These are phyloP conservation scores for Philonicus albiceps DNA, from an alignment of 2,888 invertebrate species.

Conservation along the genomic window DNA sequence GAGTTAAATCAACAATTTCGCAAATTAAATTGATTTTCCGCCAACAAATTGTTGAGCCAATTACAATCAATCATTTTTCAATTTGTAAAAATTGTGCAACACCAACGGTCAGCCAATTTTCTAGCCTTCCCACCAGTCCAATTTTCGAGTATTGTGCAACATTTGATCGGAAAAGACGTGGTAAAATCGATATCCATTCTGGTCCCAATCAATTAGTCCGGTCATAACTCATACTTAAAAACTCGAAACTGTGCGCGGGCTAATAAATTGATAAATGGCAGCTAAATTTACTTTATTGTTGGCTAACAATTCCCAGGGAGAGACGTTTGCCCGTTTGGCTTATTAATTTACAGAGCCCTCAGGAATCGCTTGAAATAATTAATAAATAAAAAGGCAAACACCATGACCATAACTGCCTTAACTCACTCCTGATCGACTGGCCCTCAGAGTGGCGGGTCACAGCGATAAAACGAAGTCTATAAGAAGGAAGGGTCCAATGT, in stretches of 20 bases:
- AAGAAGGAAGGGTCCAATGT: background rate
- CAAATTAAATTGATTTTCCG: background rate
- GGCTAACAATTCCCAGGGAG: background rate
- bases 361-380: conserved; percentile 19
- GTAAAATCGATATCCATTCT: conserved; percentile 20
- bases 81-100: conserved; percentile 30
- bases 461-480: background rate
- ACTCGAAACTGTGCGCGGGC: background rate
- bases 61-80: background rate
- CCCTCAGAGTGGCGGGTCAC: background rate
- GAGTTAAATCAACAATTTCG: background rate
- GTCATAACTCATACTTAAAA: conserved; percentile 28
- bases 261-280: conserved; percentile 41
- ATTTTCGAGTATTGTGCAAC: background rate
- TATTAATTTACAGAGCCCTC: background rate
- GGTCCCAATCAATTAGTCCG: conserved; percentile 22
- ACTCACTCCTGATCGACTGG: background rate
- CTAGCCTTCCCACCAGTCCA: background rate
- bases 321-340: background rate
- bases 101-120: background rate
- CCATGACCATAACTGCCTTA: conserved; percentile 11
- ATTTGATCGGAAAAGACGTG: background rate
- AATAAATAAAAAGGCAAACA: conserved; percentile 38
- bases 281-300: conserved; percentile 36
- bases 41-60: background rate